Evolutionary conservation across 2,888 invertebrate genomes (phyloP), one percentile per base, ranked within the genome.

Genomic region (Sinotaia quadrata): DNA sequence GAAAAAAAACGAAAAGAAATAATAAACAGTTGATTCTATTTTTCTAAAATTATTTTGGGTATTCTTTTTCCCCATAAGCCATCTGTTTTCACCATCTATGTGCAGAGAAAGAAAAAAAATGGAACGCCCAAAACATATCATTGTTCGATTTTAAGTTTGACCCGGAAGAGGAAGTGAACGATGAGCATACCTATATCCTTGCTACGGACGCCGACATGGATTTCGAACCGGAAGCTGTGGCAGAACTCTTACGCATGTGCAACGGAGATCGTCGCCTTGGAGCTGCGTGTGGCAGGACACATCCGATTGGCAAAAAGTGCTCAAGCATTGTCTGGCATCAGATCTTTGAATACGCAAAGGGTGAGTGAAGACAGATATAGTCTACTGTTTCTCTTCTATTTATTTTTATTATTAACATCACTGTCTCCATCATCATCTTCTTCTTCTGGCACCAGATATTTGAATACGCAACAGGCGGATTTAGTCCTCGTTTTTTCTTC

Each of bases 191-290:
- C 4, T 81, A 80, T 69, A 80, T 81, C 52, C 65, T 81, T 37
- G 81, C 81, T 12, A 81, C 81, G 2, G 81, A 81, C 44, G 81
- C 81, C 1, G 81, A 81, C 65, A 81, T 81, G 80, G 77, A 80
- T 68, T 81, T 81, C 67, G 72, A 75, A 44, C 77, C 71, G 8
- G 74, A 78, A 27, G 76, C 78, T 8, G 77, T 81, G 10, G 44
- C 70, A 5, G 77, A 78, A 34, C 68, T 81, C 8, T 59, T 81
- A 49, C 69, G 73, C 47, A 54, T 78, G 29, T 80, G 81, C 49
- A 76, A 74, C 59, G 41, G 66, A 18, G 81, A 81, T 62, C 59
- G 70, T 15, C 63, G 78, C 10, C 67, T 81, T 4, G 81, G 81
- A 0, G 81, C 78, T 0, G 80, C 78, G 4, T 81, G 81, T 59